Base-by-base conservation (phyloP, 1,140 invertebrate species). In the Zaprionus capensis region DNA sequence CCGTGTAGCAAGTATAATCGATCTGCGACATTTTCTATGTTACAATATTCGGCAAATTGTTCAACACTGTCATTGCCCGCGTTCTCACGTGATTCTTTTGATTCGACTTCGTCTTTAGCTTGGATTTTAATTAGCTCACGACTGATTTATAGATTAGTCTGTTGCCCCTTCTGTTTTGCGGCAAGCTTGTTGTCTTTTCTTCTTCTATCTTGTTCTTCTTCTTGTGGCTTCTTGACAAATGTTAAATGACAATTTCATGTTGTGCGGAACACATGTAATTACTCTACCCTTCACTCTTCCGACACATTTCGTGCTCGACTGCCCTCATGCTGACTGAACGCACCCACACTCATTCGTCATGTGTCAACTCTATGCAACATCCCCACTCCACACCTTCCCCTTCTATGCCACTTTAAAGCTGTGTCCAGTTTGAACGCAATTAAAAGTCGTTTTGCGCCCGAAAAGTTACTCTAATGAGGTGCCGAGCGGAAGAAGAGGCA, bases 1-100 rank as follows among this genome's bases (percentile, higher is more conserved):
- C 83, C 17, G 91, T 92, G n/a, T 92, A 92, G 36, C 91, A 92
- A 57, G 86, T 90, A 56, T 86, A 91, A 71, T 92, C 90, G 36
- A 91, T 79, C 72, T 91, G 82, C 11, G 91, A 83, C 91, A 92
- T 92, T 41, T 65, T 65, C 36, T 20, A 7, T 20, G 38, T 76
- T 57, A 20, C 24, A 28, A 20, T 72, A 55, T 46, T 78, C 64
- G 11, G 57, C 63, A 72, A 55, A 73, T 82, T 80, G 31, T 66
- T 67, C 46, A 64, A 73, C 66, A 81, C 76, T 68, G 62, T 71
- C 69, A 80, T 57, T 44, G 57, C 22, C 20, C 34, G 49, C 63
- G 76, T 77, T 79, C 80, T 79, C 68, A 71, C 59, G 65, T 63
- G 15, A 38, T 51, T 70, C 20, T 20, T 59, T 55, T 71, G 55